Evolutionary conservation across 2,888 invertebrate genomes (phyloP).

Genomic region (Apotomis capreana): DNA sequence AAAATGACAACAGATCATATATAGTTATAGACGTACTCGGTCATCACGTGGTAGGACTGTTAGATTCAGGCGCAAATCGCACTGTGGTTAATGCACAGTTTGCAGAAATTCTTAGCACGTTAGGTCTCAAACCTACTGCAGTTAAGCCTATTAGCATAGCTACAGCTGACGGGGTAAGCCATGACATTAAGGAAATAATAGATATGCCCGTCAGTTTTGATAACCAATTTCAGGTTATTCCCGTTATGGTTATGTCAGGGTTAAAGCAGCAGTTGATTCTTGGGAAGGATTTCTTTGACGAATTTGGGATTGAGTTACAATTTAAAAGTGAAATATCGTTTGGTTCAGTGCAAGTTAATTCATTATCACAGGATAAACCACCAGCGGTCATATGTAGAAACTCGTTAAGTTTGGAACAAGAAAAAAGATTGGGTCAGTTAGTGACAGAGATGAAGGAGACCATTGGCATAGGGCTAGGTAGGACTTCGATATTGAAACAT

Average conservation of each 20-base stretch:
- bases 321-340: not conserved
- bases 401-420: not conserved
- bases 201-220: slow-evolving; percentile 22
- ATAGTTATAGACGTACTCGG: slow-evolving; percentile 21
- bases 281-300: slow-evolving; percentile 35
- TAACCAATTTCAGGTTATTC: slow-evolving; percentile 25
- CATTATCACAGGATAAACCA: not conserved
- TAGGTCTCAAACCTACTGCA: slow-evolving; percentile 18
- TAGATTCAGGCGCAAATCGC: slow-evolving; percentile 37
- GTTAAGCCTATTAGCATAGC: slow-evolving; percentile 8
- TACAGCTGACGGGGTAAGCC: slow-evolving; percentile 35
- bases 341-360: not conserved
- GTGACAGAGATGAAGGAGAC: slow-evolving; percentile 13
- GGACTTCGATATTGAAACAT: slow-evolving; percentile 8
- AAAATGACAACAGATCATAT: slow-evolving; percentile 37
- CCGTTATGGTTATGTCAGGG: slow-evolving; percentile 27
- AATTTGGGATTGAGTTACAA: slow-evolving; percentile 25
- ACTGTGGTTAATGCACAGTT: slow-evolving; percentile 24
- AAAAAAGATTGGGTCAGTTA: slow-evolving; percentile 3
- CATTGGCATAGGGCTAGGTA: slow-evolving; percentile 35
- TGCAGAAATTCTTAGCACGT: slow-evolving; percentile 9
- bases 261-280: slow-evolving; percentile 33
- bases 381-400: not conserved
- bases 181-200: slow-evolving; percentile 13
- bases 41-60: slow-evolving; percentile 10